phyloP scores from a whole-genome alignment of 2,113 vertebrate species.

The Scomber colias region DNA sequence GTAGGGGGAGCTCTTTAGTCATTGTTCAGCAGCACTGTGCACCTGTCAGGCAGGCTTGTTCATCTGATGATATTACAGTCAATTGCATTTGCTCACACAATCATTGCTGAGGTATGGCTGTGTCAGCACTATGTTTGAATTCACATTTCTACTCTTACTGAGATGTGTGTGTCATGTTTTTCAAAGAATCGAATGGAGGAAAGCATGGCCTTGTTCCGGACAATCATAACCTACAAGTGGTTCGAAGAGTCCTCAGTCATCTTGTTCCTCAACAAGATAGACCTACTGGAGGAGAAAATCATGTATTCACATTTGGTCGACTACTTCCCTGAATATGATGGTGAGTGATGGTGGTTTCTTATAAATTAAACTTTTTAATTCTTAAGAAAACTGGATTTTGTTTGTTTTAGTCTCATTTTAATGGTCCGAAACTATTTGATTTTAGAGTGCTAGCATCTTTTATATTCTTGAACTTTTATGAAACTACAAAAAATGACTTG shows the following conservation, averaged over 20 bases:
- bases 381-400: not conserved
- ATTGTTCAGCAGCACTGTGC: slow-evolving; percentile 29
- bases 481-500: not conserved
- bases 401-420: not conserved
- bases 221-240: slow-evolving; percentile 91
- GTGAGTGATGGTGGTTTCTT: slow-evolving; percentile 69
- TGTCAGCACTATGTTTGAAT: not conserved
- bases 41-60: not conserved
- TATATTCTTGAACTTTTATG: not conserved
- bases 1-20: slow-evolving; percentile 82
- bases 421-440: not conserved
- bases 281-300: slow-evolving; percentile 93
- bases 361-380: too few relatives aligned
- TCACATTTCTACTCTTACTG: slow-evolving; percentile 16
- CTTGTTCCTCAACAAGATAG: slow-evolving; percentile 93
- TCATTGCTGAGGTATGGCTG: slow-evolving; percentile 23
- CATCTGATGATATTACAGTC: slow-evolving; percentile 40
- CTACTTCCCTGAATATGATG: slow-evolving; percentile 92
- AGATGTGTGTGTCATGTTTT: not conserved
- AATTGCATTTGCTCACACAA: slow-evolving; percentile 43
- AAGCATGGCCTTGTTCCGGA: slow-evolving; percentile 93
- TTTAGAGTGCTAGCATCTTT: not conserved
- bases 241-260: slow-evolving; percentile 91
- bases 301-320: slow-evolving; percentile 91
- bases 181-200: slow-evolving; percentile 92